Percentiles rank a stretch among this genome's conserved stretches.
Evolutionary conservation across 1,140 invertebrate species (phyloP).

Genomic region (Anastatus disparis): DNA sequence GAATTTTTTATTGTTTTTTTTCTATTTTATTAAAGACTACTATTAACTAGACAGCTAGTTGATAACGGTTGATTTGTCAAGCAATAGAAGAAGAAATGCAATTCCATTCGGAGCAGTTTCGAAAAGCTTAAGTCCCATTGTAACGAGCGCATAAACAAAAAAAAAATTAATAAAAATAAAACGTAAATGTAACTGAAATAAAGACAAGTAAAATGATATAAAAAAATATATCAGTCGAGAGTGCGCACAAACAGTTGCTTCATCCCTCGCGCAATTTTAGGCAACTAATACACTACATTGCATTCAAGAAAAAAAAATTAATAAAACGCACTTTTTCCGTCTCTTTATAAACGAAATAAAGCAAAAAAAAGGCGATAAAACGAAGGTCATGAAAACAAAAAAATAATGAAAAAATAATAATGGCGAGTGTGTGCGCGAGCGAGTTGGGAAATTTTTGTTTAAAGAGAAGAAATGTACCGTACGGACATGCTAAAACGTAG

Average conservation of each 20-base stretch:
- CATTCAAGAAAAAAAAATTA: constrained; percentile 6
- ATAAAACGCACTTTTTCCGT: constrained; percentile 26
- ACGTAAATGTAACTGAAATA: neutral
- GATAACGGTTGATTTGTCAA: neutral
- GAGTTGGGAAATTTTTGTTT: constrained; percentile 14
- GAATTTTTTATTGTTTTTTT: no score
- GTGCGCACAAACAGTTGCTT: constrained; percentile 8
- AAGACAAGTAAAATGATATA: neutral
- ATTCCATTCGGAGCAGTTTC: constrained; percentile 11
- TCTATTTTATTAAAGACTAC: no score
- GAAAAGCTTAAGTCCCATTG: neutral
- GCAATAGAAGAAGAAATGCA: neutral
- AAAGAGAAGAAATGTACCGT: neutral
- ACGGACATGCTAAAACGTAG: neutral
- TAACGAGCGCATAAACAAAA: constrained; percentile 8
- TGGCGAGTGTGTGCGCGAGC: constrained; percentile 30
- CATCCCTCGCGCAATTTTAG: constrained; percentile 2
- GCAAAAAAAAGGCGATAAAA: neutral
- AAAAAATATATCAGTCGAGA: neutral
- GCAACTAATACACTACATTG: constrained; percentile 7
- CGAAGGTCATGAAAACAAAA: neutral
- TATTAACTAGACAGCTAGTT: no score
- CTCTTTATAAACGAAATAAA: constrained; percentile 22
- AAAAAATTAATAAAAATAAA: constrained; percentile 6
- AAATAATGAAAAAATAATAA: neutral